A percentile compares a stretch with the other conserved stretches of the same genome.
Conservation (phyloP, 2,888 invertebrate genomes). For the Lycia hirtaria region DNA sequence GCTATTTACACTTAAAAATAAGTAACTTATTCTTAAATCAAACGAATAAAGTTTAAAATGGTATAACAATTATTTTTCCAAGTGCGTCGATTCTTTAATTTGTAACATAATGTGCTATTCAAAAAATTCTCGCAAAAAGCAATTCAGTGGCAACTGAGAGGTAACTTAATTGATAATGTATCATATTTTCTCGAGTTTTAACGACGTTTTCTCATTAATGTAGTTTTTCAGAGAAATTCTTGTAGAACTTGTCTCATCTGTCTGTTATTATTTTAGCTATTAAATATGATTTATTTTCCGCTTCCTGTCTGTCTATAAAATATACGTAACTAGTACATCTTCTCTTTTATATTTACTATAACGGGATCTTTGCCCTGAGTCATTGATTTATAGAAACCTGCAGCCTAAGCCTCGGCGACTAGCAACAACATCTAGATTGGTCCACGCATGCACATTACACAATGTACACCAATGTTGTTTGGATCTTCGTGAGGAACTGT, state of each 20-base stretch:
- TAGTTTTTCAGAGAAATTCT: slow-evolving; percentile 56
- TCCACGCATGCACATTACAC: no score
- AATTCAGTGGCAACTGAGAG: slow-evolving; percentile 44
- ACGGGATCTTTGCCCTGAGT: no score
- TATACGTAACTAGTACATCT: no score
- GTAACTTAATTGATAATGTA: slow-evolving; percentile 62
- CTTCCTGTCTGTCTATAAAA: no score
- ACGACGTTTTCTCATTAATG: slow-evolving; percentile 65
- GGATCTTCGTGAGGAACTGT: no score
- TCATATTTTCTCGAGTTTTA: slow-evolving; percentile 70
- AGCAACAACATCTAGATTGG: no score
- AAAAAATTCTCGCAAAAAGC: slow-evolving; percentile 65
- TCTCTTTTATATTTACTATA: no score
- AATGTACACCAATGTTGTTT: no score
- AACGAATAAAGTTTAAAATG: slow-evolving; percentile 40
- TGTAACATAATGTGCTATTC: slow-evolving; percentile 48
- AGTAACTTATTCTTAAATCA: slow-evolving; percentile 5
- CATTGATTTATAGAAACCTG: no score
- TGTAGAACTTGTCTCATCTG: no score
- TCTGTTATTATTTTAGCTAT: no score
- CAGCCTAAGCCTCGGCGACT: no score
- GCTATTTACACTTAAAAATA: slow-evolving; percentile 2
- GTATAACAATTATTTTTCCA: not conserved
- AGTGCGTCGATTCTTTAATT: slow-evolving; percentile 35
- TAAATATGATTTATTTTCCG: slow-evolving; percentile 42